These are phyloP conservation scores for Dicyrtoma fusca DNA, from an alignment of 2,888 invertebrate species.

Conservation along the genomic window DNA sequence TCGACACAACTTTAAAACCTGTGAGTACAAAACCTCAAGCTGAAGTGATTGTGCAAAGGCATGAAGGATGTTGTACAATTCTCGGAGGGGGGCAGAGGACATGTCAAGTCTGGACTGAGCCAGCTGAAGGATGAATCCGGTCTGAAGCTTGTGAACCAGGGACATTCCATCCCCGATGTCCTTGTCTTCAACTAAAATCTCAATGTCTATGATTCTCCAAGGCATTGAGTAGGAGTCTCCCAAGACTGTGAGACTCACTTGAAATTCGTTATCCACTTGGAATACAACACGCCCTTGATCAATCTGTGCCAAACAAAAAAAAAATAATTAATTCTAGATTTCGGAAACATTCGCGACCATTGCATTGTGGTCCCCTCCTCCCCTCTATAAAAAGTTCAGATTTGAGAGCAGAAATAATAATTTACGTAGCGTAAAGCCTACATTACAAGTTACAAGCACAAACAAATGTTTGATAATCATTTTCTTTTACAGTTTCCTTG, in stretches of 20 bases:
- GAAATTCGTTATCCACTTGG: conserved; percentile 92
- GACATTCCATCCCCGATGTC: conserved; percentile 97
- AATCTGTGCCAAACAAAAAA: no score
- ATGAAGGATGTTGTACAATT: conserved; percentile 84
- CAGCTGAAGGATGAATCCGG: conserved; percentile 90
- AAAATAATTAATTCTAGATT: no score
- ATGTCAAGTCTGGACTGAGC: conserved; percentile 82
- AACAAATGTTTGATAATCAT: no score
- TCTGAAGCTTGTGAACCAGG: conserved; percentile 90
- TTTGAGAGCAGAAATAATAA: no score
- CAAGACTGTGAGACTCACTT: conserved; percentile 94
- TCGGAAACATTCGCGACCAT: no score
- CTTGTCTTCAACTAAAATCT: conserved; percentile 93
- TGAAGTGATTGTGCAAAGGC: conserved; percentile 93
- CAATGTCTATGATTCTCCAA: conserved; percentile 93
- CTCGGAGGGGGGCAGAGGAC: conserved; percentile 75
- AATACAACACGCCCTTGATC: conserved; percentile 94
- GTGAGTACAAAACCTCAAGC: conserved; percentile 84
- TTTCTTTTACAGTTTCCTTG: no score
- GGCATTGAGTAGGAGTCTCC: conserved; percentile 91
- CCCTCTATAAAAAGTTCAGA: no score
- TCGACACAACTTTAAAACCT: conserved; percentile 82
- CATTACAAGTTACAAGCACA: no score
- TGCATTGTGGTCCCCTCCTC: no score
- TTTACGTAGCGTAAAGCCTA: no score